Conservation (phyloP, 2,113 vertebrate species). For the Trogon melanurus region DNA sequence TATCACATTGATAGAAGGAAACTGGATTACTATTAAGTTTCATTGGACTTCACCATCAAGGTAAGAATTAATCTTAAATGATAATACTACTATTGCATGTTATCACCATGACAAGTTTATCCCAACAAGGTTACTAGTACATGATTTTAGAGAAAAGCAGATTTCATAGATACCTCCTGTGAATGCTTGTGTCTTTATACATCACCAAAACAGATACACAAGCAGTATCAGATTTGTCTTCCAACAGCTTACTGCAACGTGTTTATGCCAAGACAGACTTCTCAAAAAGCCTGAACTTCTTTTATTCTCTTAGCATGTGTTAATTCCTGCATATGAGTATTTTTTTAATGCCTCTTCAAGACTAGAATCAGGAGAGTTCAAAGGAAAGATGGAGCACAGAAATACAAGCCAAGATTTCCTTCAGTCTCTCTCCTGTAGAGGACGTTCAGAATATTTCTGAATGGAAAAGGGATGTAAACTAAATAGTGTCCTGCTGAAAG, state of each 20-base stretch:
- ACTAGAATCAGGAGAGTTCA: not conserved
- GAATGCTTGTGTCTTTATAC: not conserved
- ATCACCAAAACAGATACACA: not conserved
- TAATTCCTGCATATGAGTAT: not conserved
- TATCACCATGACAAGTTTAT: not conserved
- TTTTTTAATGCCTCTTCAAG: not conserved
- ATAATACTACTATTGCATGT: not conserved
- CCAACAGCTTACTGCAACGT: not conserved
- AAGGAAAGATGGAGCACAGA: not conserved
- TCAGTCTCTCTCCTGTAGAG: not conserved
- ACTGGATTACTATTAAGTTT: not conserved
- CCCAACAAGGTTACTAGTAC: not conserved
- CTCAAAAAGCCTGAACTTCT: not conserved
- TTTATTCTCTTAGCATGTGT: not conserved
- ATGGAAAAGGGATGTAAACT: not conserved
- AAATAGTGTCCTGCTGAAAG: not conserved
- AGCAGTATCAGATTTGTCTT: not conserved
- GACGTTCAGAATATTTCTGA: not conserved
- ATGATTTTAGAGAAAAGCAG: not conserved
- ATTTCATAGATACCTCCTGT: not conserved
- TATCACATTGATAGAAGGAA: not conserved
- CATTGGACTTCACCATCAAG: not conserved
- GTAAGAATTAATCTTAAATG: not conserved
- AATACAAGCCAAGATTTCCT: not conserved
- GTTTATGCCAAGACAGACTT: slow-evolving; percentile 3